phyloP scores from a whole-genome alignment of 2,888 invertebrate species.

The Pardosa pseudoannulata region DNA sequence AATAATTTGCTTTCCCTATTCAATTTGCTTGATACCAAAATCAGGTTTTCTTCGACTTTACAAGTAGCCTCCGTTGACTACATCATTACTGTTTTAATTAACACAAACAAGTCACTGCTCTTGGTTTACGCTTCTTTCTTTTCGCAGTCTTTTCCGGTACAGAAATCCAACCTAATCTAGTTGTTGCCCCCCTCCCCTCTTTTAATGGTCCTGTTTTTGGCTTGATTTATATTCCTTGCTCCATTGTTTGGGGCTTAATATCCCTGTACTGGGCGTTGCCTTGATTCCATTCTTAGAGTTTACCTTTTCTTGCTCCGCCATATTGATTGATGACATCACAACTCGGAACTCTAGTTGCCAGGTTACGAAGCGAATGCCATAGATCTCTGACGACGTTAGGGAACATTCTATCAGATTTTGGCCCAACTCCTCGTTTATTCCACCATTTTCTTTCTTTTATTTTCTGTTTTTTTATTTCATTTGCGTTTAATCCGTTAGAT shows the following conservation, averaged over 20 bases:
- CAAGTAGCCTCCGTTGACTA: too few species aligned
- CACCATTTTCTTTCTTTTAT: too few species aligned
- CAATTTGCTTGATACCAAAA: too few species aligned
- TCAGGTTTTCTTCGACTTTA: too few species aligned
- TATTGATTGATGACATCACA: slow-evolving; percentile 67
- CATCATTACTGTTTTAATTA: too few species aligned
- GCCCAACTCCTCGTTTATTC: too few species aligned
- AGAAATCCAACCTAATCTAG: background rate
- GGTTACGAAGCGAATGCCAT: slow-evolving; percentile 33
- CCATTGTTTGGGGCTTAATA: slow-evolving; percentile 39
- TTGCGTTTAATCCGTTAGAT: background rate
- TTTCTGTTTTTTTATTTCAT: too few species aligned
- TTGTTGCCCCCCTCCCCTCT: background rate
- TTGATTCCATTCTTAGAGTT: slow-evolving; percentile 21
- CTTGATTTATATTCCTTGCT: slow-evolving; percentile 5
- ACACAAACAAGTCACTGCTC: too few species aligned
- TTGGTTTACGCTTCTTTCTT: background rate
- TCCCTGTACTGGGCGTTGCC: slow-evolving; percentile 61
- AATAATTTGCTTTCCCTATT: too few species aligned
- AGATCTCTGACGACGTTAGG: background rate
- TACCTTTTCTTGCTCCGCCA: slow-evolving; percentile 27
- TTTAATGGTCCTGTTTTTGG: slow-evolving; percentile 10
- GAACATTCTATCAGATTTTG: slow-evolving; percentile 6
- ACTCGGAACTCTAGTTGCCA: slow-evolving; percentile 57
- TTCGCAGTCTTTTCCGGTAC: slow-evolving; percentile 15